Percentiles rank a stretch among this genome's conserved stretches.
Conservation (phyloP, 2,113 vertebrate genomes). For the Rhinolophus sinicus region DNA sequence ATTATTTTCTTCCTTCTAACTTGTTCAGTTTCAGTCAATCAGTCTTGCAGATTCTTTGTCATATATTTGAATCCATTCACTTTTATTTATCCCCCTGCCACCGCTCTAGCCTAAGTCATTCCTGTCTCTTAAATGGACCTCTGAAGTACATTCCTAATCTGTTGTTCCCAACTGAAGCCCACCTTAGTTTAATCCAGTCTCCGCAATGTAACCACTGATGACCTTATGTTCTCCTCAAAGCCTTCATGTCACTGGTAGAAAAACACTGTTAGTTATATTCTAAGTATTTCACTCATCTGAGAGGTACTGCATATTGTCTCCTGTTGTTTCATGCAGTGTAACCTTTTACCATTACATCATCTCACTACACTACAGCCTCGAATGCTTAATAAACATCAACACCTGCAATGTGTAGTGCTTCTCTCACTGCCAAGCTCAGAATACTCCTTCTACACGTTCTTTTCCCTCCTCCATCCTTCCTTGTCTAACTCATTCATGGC, state of each 20-base stretch:
- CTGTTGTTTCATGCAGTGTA: too few species aligned
- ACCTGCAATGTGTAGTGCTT: too few species aligned
- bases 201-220: background rate
- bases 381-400: background rate
- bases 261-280: background rate
- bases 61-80: background rate
- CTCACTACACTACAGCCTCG: background rate
- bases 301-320: background rate
- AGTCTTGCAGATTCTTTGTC: background rate
- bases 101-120: background rate
- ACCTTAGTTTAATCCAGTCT: background rate
- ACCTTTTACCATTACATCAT: background rate
- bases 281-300: background rate
- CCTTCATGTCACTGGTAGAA: background rate
- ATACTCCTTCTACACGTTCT: background rate
- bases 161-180: background rate
- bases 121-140: background rate
- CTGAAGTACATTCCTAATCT: background rate
- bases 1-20: background rate
- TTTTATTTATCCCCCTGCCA: background rate
- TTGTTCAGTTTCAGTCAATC: background rate
- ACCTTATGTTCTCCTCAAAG: background rate
- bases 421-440: background rate
- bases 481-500: background rate
- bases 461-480: background rate